Evolutionary conservation across 2,888 invertebrate species (phyloP), one percentile per base, ranked within the genome.

Genomic region (Aromia moschata): DNA sequence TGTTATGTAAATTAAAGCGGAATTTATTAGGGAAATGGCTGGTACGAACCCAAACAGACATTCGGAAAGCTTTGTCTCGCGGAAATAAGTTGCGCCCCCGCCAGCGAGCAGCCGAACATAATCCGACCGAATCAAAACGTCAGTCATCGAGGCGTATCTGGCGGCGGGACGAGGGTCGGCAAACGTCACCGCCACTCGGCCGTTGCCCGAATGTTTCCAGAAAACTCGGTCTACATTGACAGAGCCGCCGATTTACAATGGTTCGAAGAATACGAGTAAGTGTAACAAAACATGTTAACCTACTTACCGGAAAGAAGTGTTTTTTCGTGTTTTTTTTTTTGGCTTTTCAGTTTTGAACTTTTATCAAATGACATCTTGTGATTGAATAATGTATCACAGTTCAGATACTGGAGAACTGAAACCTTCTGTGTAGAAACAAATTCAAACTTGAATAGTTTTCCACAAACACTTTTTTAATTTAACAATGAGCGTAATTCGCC

Each of bases 1-100:
- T 46, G 46, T 46, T 46, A 46, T 46, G 46, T 31, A 33, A 46
- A 46, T 46, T 17, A 46, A 33, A 7, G 1, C 30, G 46, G 15
- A 17, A 46, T 46, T 46, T 46, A 46, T 46, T 11, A 12, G 16
- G 17, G 16, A 46, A 46, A 46, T 31, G 30, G 33, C 46, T 33
- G 46, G 33, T 46, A 46, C 46, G 15, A 36, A 33, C 9, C 17
- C 16, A 17, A 46, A 46, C 30, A 46, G 33, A 33, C 12, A 31
- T 16, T 46, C 33, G 17, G 17, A 46, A 46, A 17, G 17, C n/a
- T 17, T 46, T 15, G 33, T 31, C 33, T 44, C 12, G 30, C 15
- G 15, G 2, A 33, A 46, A 33, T 33, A 33, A 33, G 17, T 16
- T 33, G 33, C 3, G 33, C 16, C 17, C 20, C 43, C 25, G 20